These are phyloP conservation scores for Otus scops DNA, from an alignment of 2,797 vertebrate species.

Conservation along the genomic window DNA sequence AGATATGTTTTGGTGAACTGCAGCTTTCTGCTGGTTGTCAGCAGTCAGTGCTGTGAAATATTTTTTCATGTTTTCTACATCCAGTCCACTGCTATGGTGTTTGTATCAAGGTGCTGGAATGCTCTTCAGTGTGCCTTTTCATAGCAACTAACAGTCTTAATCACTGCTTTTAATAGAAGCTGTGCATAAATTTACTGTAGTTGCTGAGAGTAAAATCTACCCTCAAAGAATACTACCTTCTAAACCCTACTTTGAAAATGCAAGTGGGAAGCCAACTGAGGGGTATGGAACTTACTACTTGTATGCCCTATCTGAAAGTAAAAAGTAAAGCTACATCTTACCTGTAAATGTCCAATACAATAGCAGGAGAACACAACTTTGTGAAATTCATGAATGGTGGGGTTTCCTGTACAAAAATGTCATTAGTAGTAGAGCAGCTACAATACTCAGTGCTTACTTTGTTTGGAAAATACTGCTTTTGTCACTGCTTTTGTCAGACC, in stretches of 20 bases:
- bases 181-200: background rate
- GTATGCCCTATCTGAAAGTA: accelerated
- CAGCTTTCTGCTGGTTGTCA: background rate
- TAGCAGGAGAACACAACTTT: background rate
- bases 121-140: background rate
- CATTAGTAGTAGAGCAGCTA: background rate
- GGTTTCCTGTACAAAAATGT: accelerated
- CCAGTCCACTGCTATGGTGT: background rate
- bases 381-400: background rate
- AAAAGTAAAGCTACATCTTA: background rate
- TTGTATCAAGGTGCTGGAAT: background rate
- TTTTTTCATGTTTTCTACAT: background rate
- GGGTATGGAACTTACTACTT: accelerated
- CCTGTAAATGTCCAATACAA: background rate
- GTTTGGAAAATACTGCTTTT: background rate
- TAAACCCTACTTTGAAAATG: background rate
- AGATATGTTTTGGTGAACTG: background rate
- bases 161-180: background rate
- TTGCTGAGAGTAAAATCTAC: background rate
- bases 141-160: background rate
- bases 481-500: background rate
- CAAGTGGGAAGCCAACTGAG: background rate
- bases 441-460: background rate
- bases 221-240: background rate
- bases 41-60: background rate